Evolutionary conservation across 2,113 vertebrate genomes (phyloP), one percentile per base, ranked within the genome.

Genomic region (Cyanoramphus novaezelandiae): DNA sequence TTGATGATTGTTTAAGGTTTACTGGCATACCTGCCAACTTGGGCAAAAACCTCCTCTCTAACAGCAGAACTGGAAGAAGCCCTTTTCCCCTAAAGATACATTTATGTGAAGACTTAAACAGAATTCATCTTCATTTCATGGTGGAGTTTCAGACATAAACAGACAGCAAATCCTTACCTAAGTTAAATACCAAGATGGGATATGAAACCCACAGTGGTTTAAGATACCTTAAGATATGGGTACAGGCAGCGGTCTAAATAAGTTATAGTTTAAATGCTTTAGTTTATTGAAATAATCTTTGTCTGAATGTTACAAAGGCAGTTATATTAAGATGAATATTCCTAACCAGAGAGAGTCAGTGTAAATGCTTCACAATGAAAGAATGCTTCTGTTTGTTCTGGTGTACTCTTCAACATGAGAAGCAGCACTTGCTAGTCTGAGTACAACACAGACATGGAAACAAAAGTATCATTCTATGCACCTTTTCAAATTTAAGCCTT

Each of bases 391-490:
- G 7, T 77, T 81, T 83, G 14, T 83, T 93, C 65, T 89, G 47
- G 57, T 35, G 24, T 43, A 12, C 13, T 41, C 60, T 63, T 63
- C 31, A 77, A 57, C 27, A 65, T 17, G 10, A 82, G 86, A 71
- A 84, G 20, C 5, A 82, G 43, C 55, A 64, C 23, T 7, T 87
- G 35, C 50, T 80, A n/a, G 16, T 55, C 68, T 69, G 44, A 92
- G 39, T 9, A 74, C 6, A 86, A 88, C 14, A 74, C 0, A 72
- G 5, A 86, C 0, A 0, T 21, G 28, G 43, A 77, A 92, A 74
- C 13, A 21, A n/a, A 53, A 29, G 35, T 52, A 37, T 29, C 35
- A 23, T 43, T 83, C 83, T 13, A 39, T 6, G 20, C 44, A 77
- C 8, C 23, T 76, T 90, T 69, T 39, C 43, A 82, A 62, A 72